Base-by-base conservation (phyloP, 2,888 invertebrate genomes). In the Apoda limacodes region DNA sequence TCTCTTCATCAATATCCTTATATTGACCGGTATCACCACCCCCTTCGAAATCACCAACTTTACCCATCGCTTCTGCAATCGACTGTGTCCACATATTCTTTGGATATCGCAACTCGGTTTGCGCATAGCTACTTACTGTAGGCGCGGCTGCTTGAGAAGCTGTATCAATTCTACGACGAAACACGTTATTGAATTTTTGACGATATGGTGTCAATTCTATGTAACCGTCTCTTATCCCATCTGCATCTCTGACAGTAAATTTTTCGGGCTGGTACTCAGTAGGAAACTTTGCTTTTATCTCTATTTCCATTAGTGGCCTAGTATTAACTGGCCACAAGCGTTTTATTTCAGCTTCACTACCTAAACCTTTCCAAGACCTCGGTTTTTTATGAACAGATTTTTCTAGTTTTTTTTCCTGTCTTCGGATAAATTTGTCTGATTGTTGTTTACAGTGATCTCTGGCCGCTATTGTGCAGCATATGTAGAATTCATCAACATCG, bases 11-110 rank as follows among this genome's bases (percentile, higher is more conserved):
- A 5, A 17, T 50, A 20, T 36, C 46, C n/a, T 22, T 45, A 4
- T 30, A 43, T n/a, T 36, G 42, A 3, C 13, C 35, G 7, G 65
- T 52, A 25, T 69, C 69, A 13, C 68, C 64, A 14, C 58, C 71
- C 28, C 65, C 65, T 1, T 44, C 35, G 37, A 61, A 54, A 24
- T 52, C 61, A 14, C 46, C 40, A 3, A 39, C 32, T 32, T 50
- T 42, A 5, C 67, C 70, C 25, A 74, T 45, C 15, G 66, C 55
- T 38, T 75, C 74, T 12, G 70, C 67, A 40, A 75, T 65, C 2
- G 81, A 89, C 50, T 91, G 90, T 1, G 87, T 86, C 84, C 87
- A 87, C 35, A 83, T 80, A 57, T 90, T 90, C 35, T 83, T 72
- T 1, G 88, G 88, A 55, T 88, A 88, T 21, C 83, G 82, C 9